Evolutionary conservation across 2,888 invertebrate genomes (phyloP).

Genomic region (Hesperia comma): DNA sequence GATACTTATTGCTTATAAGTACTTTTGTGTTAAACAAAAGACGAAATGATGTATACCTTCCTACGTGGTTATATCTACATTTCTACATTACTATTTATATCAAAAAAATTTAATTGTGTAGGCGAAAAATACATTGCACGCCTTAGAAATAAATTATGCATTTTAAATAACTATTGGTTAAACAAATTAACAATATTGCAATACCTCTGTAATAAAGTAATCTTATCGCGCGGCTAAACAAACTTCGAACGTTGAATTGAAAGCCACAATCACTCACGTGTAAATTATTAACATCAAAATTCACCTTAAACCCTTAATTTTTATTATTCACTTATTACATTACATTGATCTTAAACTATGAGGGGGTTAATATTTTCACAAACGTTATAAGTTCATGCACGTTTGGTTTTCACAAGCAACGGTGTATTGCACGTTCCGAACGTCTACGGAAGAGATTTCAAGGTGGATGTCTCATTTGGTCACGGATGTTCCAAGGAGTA

Average conservation of each 20-base stretch:
- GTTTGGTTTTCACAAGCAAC: constrained; percentile 4
- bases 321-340: constrained; percentile 20
- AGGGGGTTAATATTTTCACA: constrained; percentile 10
- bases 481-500: constrained; percentile 94
- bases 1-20: constrained; percentile 34
- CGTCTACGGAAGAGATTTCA: constrained; percentile 43
- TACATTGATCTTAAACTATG: constrained; percentile 24
- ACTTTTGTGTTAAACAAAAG: constrained; percentile 40
- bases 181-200: constrained; percentile 56
- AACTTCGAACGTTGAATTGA: constrained; percentile 32
- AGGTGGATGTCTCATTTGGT: constrained; percentile 57
- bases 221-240: constrained; percentile 11
- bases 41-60: constrained; percentile 46
- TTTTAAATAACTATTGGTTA: constrained; percentile 57
- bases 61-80: constrained; percentile 80
- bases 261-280: constrained; percentile 49
- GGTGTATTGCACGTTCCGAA: constrained; percentile 1
- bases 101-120: constrained; percentile 52
- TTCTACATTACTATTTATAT: constrained; percentile 71
- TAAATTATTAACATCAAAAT: constrained; percentile 30
- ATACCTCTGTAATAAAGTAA: constrained; percentile 46
- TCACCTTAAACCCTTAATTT: constrained; percentile 32
- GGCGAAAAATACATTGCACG: constrained; percentile 60
- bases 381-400: constrained; percentile 9
- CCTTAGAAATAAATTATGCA: constrained; percentile 72